Percentiles rank a stretch among this genome's conserved stretches.
Conservation (phyloP, 92 coral and sea anemone genomes). For the Epizoanthus illoricatus region DNA sequence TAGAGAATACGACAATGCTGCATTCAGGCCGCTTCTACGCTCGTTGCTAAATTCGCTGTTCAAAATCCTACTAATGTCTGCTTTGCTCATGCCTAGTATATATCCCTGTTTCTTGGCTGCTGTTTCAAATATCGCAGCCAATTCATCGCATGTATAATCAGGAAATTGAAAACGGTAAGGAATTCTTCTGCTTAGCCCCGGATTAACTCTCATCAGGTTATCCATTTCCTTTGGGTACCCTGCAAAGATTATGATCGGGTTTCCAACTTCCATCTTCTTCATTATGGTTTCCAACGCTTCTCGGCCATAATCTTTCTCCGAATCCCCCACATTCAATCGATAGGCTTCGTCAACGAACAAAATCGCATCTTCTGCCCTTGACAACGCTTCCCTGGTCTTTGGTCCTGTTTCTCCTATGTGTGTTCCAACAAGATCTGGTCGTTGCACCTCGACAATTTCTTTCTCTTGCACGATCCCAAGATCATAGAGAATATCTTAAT, state of each 20-base stretch:
- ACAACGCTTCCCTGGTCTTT: not conserved
- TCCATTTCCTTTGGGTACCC: constrained; percentile 15
- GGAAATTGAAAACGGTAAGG: not conserved
- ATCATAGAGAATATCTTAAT: constrained; percentile 14
- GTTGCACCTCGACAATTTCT: not conserved
- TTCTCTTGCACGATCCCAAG: not conserved
- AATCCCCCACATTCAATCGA: not conserved
- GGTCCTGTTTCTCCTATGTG: constrained; percentile 14
- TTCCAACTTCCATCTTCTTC: constrained; percentile 12
- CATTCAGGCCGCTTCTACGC: not conserved
- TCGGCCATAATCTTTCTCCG: not conserved
- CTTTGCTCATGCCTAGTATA: not conserved
- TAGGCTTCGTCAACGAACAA: constrained; percentile 18
- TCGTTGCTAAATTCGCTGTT: not conserved
- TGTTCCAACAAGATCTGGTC: constrained; percentile 10
- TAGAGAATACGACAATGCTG: not conserved
- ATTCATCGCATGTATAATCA: not conserved
- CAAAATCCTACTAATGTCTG: not conserved
- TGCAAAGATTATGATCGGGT: constrained; percentile 3
- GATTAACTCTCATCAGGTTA: not conserved
- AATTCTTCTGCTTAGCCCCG: not conserved
- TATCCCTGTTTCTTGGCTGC: not conserved
- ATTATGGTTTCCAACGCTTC: constrained; percentile 1
- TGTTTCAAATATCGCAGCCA: not conserved
- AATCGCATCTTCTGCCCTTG: constrained; percentile 29